Evolutionary conservation across 2,113 vertebrate genomes (phyloP).

Genomic region (Ophthalmotilapia sp.): DNA sequence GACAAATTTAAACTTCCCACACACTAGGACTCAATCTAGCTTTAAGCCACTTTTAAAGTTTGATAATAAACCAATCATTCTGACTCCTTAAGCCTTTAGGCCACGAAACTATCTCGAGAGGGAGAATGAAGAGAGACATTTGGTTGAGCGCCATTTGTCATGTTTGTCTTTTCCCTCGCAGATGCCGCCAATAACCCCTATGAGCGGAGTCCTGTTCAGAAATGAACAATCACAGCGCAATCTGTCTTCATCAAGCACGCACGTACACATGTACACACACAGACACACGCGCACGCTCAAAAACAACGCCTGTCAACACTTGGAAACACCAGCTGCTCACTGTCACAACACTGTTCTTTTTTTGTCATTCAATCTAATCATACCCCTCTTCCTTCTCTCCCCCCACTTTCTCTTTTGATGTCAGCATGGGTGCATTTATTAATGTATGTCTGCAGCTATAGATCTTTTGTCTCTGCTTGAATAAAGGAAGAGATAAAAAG

Average conservation of each 20-base stretch:
- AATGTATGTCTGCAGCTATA: background rate
- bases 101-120: background rate
- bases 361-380: conserved; percentile 51
- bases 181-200: conserved; percentile 66
- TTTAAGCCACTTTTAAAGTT: background rate
- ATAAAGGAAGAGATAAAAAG: background rate
- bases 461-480: background rate
- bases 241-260: conserved; percentile 63
- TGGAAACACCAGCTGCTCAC: conserved; percentile 65
- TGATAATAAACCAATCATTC: conserved; percentile 4
- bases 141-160: conserved; percentile 52
- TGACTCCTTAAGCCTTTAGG: conserved; percentile 6
- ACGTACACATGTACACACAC: background rate
- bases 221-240: conserved; percentile 68
- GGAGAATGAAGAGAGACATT: conserved; percentile 40
- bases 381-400: background rate
- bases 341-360: conserved; percentile 58
- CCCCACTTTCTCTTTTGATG: background rate
- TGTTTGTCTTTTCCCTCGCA: conserved; percentile 48
- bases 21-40: conserved; percentile 12
- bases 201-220: conserved; percentile 46
- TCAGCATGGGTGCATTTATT: background rate
- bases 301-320: conserved; percentile 42
- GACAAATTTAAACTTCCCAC: conserved; percentile 8
- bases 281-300: background rate